Conservation (phyloP, 2,797 vertebrate genomes). For the Echiichthys vipera region DNA sequence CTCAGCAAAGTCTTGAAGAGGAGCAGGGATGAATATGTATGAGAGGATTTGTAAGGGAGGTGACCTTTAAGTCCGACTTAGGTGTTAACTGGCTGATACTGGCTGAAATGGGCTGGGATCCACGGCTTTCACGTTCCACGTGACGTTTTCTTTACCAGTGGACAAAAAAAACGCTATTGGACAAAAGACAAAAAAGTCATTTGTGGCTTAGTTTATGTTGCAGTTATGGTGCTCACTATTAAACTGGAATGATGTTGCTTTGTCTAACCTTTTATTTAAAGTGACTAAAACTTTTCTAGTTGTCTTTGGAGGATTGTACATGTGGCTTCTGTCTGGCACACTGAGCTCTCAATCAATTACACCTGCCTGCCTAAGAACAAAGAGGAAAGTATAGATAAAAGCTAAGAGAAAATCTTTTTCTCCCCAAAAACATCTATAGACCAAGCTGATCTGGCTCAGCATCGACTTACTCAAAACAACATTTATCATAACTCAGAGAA, state of each 20-base stretch:
- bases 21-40: constrained; percentile 68
- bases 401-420: constrained; percentile 35
- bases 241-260: not conserved
- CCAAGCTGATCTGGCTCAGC: constrained; percentile 33
- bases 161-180: constrained; percentile 26
- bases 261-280: constrained; percentile 9
- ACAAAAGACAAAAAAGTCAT: constrained; percentile 9
- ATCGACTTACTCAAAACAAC: constrained; percentile 57
- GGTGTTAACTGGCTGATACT: constrained; percentile 65
- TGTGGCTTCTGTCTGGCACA: constrained; percentile 18
- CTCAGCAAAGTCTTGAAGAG: constrained; percentile 48
- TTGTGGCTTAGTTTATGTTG: constrained; percentile 3
- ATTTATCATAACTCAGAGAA: constrained; percentile 54
- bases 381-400: constrained; percentile 40
- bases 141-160: constrained; percentile 45
- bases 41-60: constrained; percentile 61
- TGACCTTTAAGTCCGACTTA: constrained; percentile 72
- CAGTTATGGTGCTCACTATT: not conserved
- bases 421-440: constrained; percentile 31
- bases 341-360: constrained; percentile 60
- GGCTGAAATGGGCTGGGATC: constrained; percentile 43
- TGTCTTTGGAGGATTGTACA: constrained; percentile 11
- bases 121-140: not conserved
- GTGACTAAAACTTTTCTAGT: constrained; percentile 5
- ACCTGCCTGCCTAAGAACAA: constrained; percentile 49